Evolutionary conservation across 2,888 invertebrate species (phyloP).

Genomic region (Drosophila borborema): DNA sequence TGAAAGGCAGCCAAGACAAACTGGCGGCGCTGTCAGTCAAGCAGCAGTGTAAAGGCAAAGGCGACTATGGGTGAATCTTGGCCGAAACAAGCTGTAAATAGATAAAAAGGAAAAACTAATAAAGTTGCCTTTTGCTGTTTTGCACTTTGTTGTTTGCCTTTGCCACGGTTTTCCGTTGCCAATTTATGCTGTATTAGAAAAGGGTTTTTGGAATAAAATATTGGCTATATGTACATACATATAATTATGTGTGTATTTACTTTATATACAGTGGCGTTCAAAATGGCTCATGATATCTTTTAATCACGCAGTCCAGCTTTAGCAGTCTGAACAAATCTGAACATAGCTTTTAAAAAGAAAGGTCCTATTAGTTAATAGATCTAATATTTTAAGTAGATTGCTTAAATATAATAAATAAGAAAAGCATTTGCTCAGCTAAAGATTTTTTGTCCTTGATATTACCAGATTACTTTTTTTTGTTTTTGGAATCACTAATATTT

Average conservation of each 20-base stretch:
- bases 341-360: too few species aligned
- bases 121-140: slow-evolving; percentile 23
- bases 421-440: too few species aligned
- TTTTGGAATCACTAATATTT: too few species aligned
- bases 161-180: slow-evolving; percentile 6
- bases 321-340: too few species aligned
- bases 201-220: background rate
- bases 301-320: too few species aligned
- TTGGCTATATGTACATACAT: background rate
- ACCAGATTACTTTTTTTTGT: too few species aligned
- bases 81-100: slow-evolving; percentile 2
- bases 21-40: slow-evolving; percentile 60
- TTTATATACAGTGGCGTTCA: too few species aligned
- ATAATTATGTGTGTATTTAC: background rate
- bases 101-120: slow-evolving; percentile 17
- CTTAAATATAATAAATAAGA: too few species aligned
- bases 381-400: too few species aligned
- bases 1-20: slow-evolving; percentile 61
- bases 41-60: background rate
- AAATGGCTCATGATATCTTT: too few species aligned
- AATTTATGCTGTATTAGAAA: slow-evolving; percentile 9
- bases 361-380: too few species aligned
- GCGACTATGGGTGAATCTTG: slow-evolving; percentile 7
- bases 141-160: slow-evolving; percentile 5
- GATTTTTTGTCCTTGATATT: too few species aligned